Base-by-base conservation (phyloP, 2,113 vertebrate species). In the Carettochelys insculpta region DNA sequence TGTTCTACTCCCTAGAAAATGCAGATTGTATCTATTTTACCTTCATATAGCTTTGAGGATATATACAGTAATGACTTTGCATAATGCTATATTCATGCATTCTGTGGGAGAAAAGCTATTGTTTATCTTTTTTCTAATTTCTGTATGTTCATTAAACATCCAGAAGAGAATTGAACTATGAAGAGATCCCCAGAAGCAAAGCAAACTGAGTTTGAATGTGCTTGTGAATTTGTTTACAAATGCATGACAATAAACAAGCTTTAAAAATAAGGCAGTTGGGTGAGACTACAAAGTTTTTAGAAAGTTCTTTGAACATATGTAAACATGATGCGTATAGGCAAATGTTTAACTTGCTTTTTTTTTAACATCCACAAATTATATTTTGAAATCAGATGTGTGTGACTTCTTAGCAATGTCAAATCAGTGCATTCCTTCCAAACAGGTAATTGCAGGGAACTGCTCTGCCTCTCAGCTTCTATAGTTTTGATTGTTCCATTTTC, bases 361-460 rank as follows among this genome's bases (percentile, higher is more conserved):
- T 97, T 98, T 98, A 97, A 97, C 95, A 97, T 97, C 97, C 96
- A 95, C 96, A 98, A 97, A 98, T 97, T 97, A 97, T 97, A 97
- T 98, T 98, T 97, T 97, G 95, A 98, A 97, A 97, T 98, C 97
- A 97, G 97, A 97, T 47, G 82, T 97, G 96, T 97, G 95, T 97
- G 96, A 98, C 97, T 98, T 98, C 97, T 98, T 98, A 98, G 94
- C 97, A 97, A 97, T 97, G 96, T 97, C 98, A 98, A 98, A 98
- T 97, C 97, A 97, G 95, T 87, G 96, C 95, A 96, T 97, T 97
- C 96, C 97, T 97, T 97, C 97, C 97, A 98, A 97, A 97, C 94
- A 97, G 97, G 96, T 98, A 98, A 98, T 98, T 98, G 97, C 96
- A 97, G 94, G 38, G 96, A 92, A 87, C 94, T 96, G 91, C 90